A percentile compares a stretch with the other conserved stretches of the same genome.
Evolutionary conservation across 2,888 invertebrate species (phyloP).

Genomic region (Calliphora vomitoria): DNA sequence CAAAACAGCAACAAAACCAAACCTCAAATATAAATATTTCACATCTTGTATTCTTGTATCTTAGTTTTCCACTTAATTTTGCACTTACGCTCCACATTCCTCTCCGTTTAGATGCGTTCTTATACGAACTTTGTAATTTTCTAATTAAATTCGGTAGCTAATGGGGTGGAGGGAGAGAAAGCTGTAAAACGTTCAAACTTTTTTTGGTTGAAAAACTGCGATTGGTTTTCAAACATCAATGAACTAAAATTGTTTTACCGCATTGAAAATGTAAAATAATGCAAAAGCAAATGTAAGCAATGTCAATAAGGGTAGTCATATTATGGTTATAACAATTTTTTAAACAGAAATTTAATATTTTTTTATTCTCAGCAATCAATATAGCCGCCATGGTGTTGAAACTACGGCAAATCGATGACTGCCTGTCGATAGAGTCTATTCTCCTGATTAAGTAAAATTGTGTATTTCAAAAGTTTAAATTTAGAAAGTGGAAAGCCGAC

Average conservation of each 20-base stretch:
- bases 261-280: slow-evolving; percentile 51
- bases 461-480: no score
- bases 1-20: background rate
- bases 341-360: no score
- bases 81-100: background rate
- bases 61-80: slow-evolving; percentile 28
- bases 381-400: no score
- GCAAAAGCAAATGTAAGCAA: background rate
- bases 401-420: no score
- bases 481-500: no score
- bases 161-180: background rate
- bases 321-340: background rate
- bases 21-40: background rate
- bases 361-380: no score
- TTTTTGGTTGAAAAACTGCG: slow-evolving; percentile 47
- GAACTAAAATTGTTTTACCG: slow-evolving; percentile 43
- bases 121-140: slow-evolving; percentile 59
- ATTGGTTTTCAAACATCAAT: slow-evolving; percentile 58
- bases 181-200: slow-evolving; percentile 38
- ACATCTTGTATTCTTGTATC: slow-evolving; percentile 22
- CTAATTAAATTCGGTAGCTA: slow-evolving; percentile 61
- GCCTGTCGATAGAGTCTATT: no score
- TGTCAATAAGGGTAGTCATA: slow-evolving; percentile 3
- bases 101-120: slow-evolving; percentile 2
- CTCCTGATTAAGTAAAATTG: no score